Conservation (phyloP, 2,888 invertebrate species). For the Cosmia trapezina region DNA sequence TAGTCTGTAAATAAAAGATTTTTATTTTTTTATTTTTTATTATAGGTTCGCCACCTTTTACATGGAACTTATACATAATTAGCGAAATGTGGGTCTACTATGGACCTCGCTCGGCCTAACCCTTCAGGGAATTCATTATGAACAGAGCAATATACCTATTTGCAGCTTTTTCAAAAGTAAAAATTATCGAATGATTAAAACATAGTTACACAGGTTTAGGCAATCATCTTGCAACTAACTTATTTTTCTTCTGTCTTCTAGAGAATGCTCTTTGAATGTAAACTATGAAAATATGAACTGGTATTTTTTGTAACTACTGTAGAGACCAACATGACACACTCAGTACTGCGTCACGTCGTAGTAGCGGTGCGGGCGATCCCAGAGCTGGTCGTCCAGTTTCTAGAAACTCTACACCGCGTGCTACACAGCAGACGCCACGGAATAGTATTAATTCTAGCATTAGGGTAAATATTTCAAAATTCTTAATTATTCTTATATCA, state of each 20-base stretch:
- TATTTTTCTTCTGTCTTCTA: not conserved
- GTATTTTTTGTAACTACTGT: slow-evolving; percentile 24
- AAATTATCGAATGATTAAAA: not conserved
- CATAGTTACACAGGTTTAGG: not conserved
- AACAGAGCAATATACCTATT: not conserved
- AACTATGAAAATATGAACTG: not conserved
- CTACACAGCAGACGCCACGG: slow-evolving; percentile 44
- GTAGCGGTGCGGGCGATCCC: slow-evolving; percentile 80
- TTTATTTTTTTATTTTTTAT: too few relatives aligned
- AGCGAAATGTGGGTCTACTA: too few relatives aligned
- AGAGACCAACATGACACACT: slow-evolving; percentile 69
- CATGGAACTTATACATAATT: too few relatives aligned
- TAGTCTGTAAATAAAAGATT: too few relatives aligned
- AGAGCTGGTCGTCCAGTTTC: slow-evolving; percentile 67
- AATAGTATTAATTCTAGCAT: slow-evolving; percentile 64
- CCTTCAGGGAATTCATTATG: not conserved
- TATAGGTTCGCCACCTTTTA: not conserved
- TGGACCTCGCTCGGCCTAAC: not conserved
- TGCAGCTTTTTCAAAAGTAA: not conserved
- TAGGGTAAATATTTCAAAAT: slow-evolving; percentile 38
- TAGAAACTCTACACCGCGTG: slow-evolving; percentile 54
- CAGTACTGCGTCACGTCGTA: slow-evolving; percentile 67
- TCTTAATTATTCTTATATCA: too few relatives aligned
- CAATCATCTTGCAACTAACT: not conserved
- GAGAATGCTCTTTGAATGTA: not conserved